These are phyloP conservation scores for Euura saliciscinereae DNA, from an alignment of 1,140 invertebrate genomes.

Conservation along the genomic window DNA sequence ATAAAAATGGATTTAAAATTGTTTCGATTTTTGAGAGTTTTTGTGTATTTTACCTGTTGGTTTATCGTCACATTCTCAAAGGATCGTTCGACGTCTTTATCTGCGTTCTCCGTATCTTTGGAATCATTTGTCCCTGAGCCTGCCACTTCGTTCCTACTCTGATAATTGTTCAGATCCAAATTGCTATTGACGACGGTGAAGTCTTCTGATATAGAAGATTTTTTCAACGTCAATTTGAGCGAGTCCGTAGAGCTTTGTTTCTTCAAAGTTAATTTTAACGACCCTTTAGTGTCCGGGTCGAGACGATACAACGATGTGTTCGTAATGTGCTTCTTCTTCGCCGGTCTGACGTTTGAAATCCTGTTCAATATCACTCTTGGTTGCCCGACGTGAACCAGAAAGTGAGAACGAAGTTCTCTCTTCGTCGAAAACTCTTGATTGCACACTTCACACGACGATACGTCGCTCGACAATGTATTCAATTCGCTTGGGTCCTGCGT, in stretches of 20 bases:
- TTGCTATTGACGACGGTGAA: slow-evolving; percentile 54
- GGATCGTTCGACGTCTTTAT: slow-evolving; percentile 41
- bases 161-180: slow-evolving; percentile 30
- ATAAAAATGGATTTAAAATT: too few relatives aligned
- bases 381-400: slow-evolving; percentile 46
- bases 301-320: slow-evolving; percentile 43
- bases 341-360: slow-evolving; percentile 39
- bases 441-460: slow-evolving; percentile 50
- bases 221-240: slow-evolving; percentile 50
- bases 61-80: slow-evolving; percentile 54
- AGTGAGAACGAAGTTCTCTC: slow-evolving; percentile 47
- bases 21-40: too few relatives aligned
- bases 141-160: slow-evolving; percentile 45
- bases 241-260: slow-evolving; percentile 44
- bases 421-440: slow-evolving; percentile 45
- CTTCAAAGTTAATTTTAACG: slow-evolving; percentile 51
- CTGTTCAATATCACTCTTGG: slow-evolving; percentile 51
- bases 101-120: slow-evolving; percentile 39
- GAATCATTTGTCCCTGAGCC: slow-evolving; percentile 48
- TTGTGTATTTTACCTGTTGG: slow-evolving; percentile 41
- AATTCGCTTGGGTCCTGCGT: neutral
- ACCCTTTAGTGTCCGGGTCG: slow-evolving; percentile 44
- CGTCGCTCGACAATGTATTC: neutral
- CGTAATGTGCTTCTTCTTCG: slow-evolving; percentile 40
- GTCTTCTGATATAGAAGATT: slow-evolving; percentile 48